A percentile compares a stretch with the other conserved stretches of the same genome.
phyloP scores from a whole-genome alignment of 2,797 vertebrate species.

The Anguilla marmorata region DNA sequence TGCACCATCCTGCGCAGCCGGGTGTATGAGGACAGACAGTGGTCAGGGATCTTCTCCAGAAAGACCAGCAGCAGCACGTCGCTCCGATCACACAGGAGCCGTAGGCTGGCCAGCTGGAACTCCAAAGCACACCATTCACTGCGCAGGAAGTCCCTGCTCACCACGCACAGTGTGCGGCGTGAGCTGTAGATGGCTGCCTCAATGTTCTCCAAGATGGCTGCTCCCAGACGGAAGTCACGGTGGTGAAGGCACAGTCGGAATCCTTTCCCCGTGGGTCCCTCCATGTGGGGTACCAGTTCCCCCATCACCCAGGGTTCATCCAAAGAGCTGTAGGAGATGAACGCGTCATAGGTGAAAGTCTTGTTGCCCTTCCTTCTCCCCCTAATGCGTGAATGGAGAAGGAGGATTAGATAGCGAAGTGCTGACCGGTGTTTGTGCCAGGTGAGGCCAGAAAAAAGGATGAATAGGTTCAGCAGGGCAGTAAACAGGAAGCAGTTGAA shows the following conservation, averaged over 20 bases:
- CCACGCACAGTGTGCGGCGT: slow-evolving; percentile 14
- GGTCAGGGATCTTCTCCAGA: slow-evolving; percentile 55
- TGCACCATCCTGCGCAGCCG: slow-evolving; percentile 48
- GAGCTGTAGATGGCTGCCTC: slow-evolving; percentile 18
- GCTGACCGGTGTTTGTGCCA: slow-evolving; percentile 4
- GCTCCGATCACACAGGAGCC: slow-evolving; percentile 53
- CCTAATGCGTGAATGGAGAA: not conserved
- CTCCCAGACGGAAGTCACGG: slow-evolving; percentile 18
- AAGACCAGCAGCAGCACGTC: slow-evolving; percentile 59
- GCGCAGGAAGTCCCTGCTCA: slow-evolving; percentile 26
- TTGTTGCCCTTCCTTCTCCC: not conserved
- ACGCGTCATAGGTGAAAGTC: not conserved
- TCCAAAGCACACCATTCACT: slow-evolving; percentile 28
- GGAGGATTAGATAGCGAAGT: slow-evolving; percentile 19
- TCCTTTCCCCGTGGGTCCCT: slow-evolving; percentile 33
- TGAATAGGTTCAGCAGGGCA: not conserved
- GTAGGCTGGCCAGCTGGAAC: slow-evolving; percentile 38
- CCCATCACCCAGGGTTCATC: slow-evolving; percentile 59
- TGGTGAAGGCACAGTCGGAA: slow-evolving; percentile 49
- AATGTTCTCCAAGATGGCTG: slow-evolving; percentile 19
- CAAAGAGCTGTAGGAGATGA: slow-evolving; percentile 51
- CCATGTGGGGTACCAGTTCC: slow-evolving; percentile 49
- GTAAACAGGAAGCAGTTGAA: slow-evolving; percentile 26
- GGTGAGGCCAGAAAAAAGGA: slow-evolving; percentile 10
- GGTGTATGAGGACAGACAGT: slow-evolving; percentile 50